These are phyloP conservation scores for Falco novaeseelandiae DNA, from an alignment of 2,797 vertebrate species.

Conservation along the genomic window DNA sequence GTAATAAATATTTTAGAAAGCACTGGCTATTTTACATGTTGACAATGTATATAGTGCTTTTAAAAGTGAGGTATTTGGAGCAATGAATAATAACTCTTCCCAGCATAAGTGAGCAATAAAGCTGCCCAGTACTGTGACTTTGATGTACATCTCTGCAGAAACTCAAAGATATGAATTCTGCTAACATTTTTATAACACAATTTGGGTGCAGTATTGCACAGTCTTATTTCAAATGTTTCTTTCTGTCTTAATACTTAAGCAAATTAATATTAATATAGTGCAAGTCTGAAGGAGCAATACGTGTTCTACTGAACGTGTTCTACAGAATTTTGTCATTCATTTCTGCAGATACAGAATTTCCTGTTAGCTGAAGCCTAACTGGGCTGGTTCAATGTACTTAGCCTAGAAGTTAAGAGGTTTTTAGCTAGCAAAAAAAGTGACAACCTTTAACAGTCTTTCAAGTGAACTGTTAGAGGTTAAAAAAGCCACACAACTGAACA, in stretches of 20 bases:
- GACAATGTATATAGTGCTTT: background rate
- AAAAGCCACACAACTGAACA: background rate
- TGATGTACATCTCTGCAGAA: background rate
- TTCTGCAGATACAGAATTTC: background rate
- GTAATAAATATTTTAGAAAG: background rate
- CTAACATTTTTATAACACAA: background rate
- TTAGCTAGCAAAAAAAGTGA: background rate
- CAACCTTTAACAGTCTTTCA: background rate
- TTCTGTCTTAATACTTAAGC: background rate
- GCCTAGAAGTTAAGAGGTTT: background rate
- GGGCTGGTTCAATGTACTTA: background rate
- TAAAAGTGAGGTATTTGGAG: background rate
- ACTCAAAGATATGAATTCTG: background rate
- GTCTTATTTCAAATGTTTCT: background rate
- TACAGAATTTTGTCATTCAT: background rate
- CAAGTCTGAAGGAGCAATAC: background rate
- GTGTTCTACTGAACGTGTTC: background rate
- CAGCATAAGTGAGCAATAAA: background rate
- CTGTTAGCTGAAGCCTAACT: background rate
- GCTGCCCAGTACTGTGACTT: background rate
- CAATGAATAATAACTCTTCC: background rate
- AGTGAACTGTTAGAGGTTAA: background rate
- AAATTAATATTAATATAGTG: background rate
- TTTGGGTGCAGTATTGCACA: background rate
- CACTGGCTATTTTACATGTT: background rate